A percentile compares a stretch with the other conserved stretches of the same genome.
Evolutionary conservation across 2,113 vertebrate species (phyloP).

Genomic region (Tonatia bakeri): DNA sequence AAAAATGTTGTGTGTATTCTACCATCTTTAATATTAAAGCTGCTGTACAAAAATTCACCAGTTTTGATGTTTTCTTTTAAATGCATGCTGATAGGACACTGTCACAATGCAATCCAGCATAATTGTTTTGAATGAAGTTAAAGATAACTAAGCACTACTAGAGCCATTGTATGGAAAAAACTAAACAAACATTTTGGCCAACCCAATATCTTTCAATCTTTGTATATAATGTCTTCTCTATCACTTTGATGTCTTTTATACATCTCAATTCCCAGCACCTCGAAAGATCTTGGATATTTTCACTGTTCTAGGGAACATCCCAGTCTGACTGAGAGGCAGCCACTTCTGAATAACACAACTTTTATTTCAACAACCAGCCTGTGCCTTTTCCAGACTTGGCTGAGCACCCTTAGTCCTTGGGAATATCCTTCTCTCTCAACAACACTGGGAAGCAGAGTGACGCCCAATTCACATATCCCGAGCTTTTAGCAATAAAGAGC

Average conservation of each 20-base stretch:
- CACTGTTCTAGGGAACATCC: background rate
- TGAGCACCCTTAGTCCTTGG: background rate
- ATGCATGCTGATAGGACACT: no score
- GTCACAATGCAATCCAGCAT: no score
- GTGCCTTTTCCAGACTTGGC: conserved; percentile 14
- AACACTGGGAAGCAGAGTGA: conserved; percentile 41
- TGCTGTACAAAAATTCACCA: no score
- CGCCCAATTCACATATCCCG: conserved; percentile 2
- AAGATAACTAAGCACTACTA: no score
- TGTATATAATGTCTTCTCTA: background rate
- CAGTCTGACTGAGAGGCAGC: background rate
- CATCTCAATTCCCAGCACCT: background rate
- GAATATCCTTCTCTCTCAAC: background rate
- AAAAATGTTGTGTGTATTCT: no score
- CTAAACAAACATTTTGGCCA: no score
- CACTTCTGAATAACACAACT: background rate
- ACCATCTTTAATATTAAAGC: no score
- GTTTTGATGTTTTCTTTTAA: no score
- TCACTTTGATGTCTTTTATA: background rate
- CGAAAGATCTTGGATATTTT: background rate
- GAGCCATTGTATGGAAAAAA: no score
- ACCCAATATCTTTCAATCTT: background rate
- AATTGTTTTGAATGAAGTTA: no score
- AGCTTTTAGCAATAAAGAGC: conserved; percentile 29
- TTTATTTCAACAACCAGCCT: background rate